phyloP scores from a whole-genome alignment of 2,888 invertebrate species.

The Limnephilus lunatus region DNA sequence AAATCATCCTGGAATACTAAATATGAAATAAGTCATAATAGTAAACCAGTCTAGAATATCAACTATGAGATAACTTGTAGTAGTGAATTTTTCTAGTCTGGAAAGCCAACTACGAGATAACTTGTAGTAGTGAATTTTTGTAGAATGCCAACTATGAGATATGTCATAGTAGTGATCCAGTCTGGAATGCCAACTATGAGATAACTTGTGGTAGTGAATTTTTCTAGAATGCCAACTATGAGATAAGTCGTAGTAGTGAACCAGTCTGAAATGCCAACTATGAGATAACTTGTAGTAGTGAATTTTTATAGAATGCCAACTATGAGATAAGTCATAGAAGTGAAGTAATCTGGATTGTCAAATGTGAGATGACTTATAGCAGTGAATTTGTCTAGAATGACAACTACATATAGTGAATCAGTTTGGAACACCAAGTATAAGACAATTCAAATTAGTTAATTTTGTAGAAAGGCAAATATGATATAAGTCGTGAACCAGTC shows the following conservation, averaged over 20 bases:
- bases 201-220: neutral
- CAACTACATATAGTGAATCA: neutral
- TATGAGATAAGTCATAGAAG: neutral
- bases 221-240: neutral
- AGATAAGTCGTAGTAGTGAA: neutral
- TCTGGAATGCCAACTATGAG: neutral
- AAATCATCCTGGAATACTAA: too few species aligned
- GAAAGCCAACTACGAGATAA: neutral
- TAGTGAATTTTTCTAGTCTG: neutral
- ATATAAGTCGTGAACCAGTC: neutral
- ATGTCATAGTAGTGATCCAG: neutral
- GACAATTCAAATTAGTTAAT: neutral
- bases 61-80: slow-evolving; percentile 65
- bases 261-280: neutral
- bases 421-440: neutral
- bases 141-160: neutral
- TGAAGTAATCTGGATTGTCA: neutral
- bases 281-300: neutral
- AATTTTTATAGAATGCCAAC: neutral
- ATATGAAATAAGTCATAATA: too few species aligned
- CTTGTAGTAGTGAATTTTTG: neutral
- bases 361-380: neutral
- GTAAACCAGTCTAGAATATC: too few species aligned
- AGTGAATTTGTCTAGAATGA: neutral
- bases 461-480: neutral